Evolutionary conservation across 2,888 invertebrate genomes (phyloP), one percentile per base, ranked within the genome.

Genomic region (Latrodectus hesperus): DNA sequence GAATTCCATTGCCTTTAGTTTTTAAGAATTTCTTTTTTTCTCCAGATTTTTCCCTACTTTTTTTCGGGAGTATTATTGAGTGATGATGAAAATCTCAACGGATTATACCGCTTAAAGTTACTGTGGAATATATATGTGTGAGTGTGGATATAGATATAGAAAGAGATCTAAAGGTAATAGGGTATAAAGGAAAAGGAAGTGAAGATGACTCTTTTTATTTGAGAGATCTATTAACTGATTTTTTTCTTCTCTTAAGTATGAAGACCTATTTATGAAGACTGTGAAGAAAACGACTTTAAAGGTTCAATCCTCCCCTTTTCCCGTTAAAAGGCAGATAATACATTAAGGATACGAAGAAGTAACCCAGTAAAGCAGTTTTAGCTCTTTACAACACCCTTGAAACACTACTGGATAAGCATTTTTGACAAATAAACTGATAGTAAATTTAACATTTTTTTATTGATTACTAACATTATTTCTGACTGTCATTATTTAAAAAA

Each of bases 171-270:
- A 60, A 52, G 84, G 84, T 77, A 77, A 72, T 65, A 65, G 84
- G 72, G 77, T 38, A 38, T 38, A 38, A 60, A 55, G 17, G 74
- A 55, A 51, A 17, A 70, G 71, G 51, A 71, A 68, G 38, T 83
- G 77, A 4, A 64, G 77, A 73, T 65, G 74, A 72, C 17, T 17
- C 55, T 72, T 78, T 83, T 76, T 77, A 77, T 84, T 77, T 84
- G 77, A 77, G 72, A 72, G 71, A 26, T 72, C 76, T 84, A 84
- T 84, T 84, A 77, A 84, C 72, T 65, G 75, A 76, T 77, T 78
- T 84, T 84, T 17, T 49, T 12, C 9, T 6, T 51, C 12, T 67
- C 70, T 22, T 22, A 38, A 12, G 12, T 11, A 17, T 17, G 26
- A 22, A 68, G 67, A 68, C 12, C 17, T 70, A 70, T 82, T 75